Evolutionary conservation across 2,113 vertebrate species (phyloP).

Genomic region (Neogobius melanostomus): DNA sequence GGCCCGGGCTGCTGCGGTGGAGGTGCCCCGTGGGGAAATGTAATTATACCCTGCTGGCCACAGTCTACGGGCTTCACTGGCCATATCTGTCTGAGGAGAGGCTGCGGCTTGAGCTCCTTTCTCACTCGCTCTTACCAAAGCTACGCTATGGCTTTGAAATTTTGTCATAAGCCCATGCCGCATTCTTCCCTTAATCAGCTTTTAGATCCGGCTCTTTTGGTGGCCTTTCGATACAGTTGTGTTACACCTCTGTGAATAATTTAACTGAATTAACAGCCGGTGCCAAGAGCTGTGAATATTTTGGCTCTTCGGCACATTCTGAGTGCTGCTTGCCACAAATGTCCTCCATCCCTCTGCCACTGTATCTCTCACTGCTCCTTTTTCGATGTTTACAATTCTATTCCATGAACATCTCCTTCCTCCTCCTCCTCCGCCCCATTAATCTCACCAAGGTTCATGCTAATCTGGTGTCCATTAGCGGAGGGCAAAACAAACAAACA

Average conservation of each 20-base stretch:
- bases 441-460: constrained; percentile 39
- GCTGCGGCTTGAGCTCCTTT: constrained; percentile 38
- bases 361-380: background rate
- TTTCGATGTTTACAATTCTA: background rate
- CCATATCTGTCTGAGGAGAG: constrained; percentile 58
- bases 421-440: background rate
- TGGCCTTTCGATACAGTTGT: constrained; percentile 57
- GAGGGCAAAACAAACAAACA: constrained; percentile 50
- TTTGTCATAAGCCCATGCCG: constrained; percentile 21
- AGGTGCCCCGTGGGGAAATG: constrained; percentile 55
- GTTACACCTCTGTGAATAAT: constrained; percentile 57
- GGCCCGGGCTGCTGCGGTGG: constrained; percentile 48
- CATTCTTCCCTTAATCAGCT: constrained; percentile 41
- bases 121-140: constrained; percentile 42
- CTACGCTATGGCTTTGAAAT: constrained; percentile 23
- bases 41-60: constrained; percentile 67
- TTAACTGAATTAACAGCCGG: constrained; percentile 54
- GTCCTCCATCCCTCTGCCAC: background rate
- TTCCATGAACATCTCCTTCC: background rate
- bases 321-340: constrained; percentile 13
- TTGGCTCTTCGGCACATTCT: constrained; percentile 25
- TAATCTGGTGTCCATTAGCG: constrained; percentile 49
- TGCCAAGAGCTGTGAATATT: constrained; percentile 58
- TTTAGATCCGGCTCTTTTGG: constrained; percentile 43
- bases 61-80: constrained; percentile 54